Evolutionary conservation across 2,113 vertebrate genomes (phyloP).

Genomic region (Cynocephalus volans): DNA sequence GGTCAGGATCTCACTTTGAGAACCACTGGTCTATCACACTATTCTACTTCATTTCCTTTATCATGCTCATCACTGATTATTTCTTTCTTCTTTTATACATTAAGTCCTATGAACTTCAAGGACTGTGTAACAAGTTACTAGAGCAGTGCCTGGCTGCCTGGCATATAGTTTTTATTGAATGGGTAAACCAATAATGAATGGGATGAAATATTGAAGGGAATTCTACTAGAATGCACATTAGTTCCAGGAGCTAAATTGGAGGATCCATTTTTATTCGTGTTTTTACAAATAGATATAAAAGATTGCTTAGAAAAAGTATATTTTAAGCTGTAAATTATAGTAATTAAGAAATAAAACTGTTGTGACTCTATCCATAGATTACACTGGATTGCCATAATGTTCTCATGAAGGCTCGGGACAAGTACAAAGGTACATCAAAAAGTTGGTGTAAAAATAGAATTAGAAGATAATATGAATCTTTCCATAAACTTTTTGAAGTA

Average conservation of each 20-base stretch:
- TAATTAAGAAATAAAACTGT: constrained; percentile 36
- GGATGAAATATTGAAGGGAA: not conserved
- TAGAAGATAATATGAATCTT: no score
- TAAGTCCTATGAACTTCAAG: not conserved
- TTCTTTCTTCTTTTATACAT: not conserved
- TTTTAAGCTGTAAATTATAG: constrained; percentile 34
- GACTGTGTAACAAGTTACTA: not conserved
- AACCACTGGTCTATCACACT: not conserved
- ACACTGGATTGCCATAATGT: not conserved
- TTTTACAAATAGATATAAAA: constrained; percentile 44
- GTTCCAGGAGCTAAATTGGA: not conserved
- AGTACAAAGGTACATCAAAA: not conserved
- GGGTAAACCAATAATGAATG: not conserved
- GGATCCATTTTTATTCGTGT: constrained; percentile 3
- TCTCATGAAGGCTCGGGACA: not conserved
- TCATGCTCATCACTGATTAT: not conserved
- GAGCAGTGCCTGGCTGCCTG: not conserved
- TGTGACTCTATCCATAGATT: not conserved
- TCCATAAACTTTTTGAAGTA: no score
- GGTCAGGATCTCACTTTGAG: not conserved
- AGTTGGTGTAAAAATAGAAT: no score
- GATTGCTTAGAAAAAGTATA: constrained; percentile 4
- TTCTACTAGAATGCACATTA: not conserved
- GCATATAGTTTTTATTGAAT: not conserved
- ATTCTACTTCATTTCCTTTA: not conserved